A percentile compares a stretch with the other conserved stretches of the same genome.
Conservation (phyloP, 2,113 vertebrate species). For the Lipophrys pholis region DNA sequence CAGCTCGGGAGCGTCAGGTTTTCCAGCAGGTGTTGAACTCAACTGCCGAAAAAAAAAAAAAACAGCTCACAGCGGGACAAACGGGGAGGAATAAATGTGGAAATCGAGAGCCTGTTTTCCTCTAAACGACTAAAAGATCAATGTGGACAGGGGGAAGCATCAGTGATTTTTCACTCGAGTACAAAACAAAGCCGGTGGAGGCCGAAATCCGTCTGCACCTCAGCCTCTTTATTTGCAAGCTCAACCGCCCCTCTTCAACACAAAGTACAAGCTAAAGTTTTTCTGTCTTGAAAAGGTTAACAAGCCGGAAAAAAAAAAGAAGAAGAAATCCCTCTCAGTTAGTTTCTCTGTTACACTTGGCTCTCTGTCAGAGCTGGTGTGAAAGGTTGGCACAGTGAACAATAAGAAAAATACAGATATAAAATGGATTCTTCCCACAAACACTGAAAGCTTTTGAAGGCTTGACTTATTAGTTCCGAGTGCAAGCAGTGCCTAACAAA, state of each 20-base stretch:
- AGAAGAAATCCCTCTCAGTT: constrained; percentile 4
- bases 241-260: constrained; percentile 33
- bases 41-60: constrained; percentile 8
- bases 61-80: neutral
- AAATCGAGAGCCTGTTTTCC: constrained; percentile 10
- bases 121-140: constrained; percentile 23
- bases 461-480: too few species aligned
- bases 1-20: constrained; percentile 26
- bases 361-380: neutral
- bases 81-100: too few species aligned
- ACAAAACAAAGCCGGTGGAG: constrained; percentile 5
- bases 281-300: constrained; percentile 50
- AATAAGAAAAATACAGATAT: too few species aligned
- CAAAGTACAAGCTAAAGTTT: constrained; percentile 12
- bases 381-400: too few species aligned
- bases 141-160: constrained; percentile 7
- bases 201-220: constrained; percentile 24
- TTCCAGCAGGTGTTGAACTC: constrained; percentile 19
- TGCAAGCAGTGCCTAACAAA: too few species aligned
- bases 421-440: too few species aligned
- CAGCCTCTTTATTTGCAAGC: constrained; percentile 28
- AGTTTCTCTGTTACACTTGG: neutral
- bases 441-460: too few species aligned
- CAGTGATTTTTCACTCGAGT: constrained; percentile 17
- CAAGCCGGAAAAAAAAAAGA: constrained; percentile 31